Percentiles rank a stretch among this genome's conserved stretches.
These are phyloP conservation scores for Itoplectis maculator DNA, from an alignment of 2,888 invertebrate genomes.

Conservation along the genomic window DNA sequence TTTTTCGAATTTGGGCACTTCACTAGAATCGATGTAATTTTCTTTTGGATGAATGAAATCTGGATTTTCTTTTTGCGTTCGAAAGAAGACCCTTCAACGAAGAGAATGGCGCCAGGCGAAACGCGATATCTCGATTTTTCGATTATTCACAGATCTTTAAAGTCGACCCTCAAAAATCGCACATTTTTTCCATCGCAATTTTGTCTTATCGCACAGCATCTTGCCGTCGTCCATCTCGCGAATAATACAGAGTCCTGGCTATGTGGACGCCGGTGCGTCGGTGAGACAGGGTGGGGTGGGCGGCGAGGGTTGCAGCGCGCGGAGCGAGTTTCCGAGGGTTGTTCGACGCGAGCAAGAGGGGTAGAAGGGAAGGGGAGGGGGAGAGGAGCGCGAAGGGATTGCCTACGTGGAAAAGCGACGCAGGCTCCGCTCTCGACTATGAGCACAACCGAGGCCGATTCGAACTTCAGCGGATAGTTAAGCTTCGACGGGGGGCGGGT, in stretches of 20 bases:
- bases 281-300: not conserved
- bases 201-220: conserved; percentile 26
- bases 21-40: no score
- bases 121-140: no score
- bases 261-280: conserved; percentile 17
- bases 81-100: no score
- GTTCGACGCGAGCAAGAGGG: conserved; percentile 27
- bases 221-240: conserved; percentile 32
- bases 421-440: conserved; percentile 28
- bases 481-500: conserved; percentile 74
- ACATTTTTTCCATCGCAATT: no score
- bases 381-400: conserved; percentile 45
- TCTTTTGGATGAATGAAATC: no score
- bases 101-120: no score
- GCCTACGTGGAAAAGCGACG: conserved; percentile 51
- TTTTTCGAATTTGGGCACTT: no score
- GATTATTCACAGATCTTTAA: no score
- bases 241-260: not conserved
- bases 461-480: conserved; percentile 81
- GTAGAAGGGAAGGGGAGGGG: no score
- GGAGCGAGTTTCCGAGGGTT: conserved; percentile 46
- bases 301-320: conserved; percentile 18
- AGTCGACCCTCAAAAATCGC: no score
- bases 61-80: no score
- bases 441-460: conserved; percentile 72